Base-by-base conservation (phyloP, 2,888 invertebrate genomes). In the Napeogenes inachia region DNA sequence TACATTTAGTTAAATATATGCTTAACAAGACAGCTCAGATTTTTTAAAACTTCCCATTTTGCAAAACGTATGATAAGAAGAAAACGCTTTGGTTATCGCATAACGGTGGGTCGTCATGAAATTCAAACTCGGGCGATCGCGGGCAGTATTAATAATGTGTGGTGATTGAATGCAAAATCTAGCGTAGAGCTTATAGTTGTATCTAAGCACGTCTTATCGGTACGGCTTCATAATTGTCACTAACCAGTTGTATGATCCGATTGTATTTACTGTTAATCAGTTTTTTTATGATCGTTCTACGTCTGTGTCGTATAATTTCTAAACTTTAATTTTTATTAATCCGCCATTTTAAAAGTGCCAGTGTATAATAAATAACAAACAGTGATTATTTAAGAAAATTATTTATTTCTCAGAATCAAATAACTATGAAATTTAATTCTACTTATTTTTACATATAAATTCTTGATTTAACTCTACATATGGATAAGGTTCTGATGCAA, bases 71-170 rank as follows among this genome's bases (percentile, higher is more conserved):
- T 35, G 4, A 5, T 5, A 5, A 35, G 35, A 35, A 35, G 1
- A 42, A 38, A 53, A 42, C 30, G 45, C 35, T n/a, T 58, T 58
- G 57, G 63, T 58, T 56, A 56, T 71, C 70, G 72, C 76, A 72
- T 65, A 72, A 68, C 70, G 59, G 63, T 62, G 71, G 73, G 70
- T 76, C 73, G 74, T 71, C 69, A 54, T 68, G 67, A 59, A 63
- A 60, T 61, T 64, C 57, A 67, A 61, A 65, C 61, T 57, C 58
- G 56, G 67, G 69, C 78, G 81, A 77, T 76, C 75, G 79, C 77
- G 86, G 21, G 83, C 87, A 89, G 89, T 89, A 89, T 89, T 89
- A 89, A 77, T 73, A 76, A 79, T 84, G 81, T 80, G 80, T 75
- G 72, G 74, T 71, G 76, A 75, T 80, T 82, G 81, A 79, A 76